phyloP scores from a whole-genome alignment of 1,140 invertebrate species.

The Drosophila kepulauana region DNA sequence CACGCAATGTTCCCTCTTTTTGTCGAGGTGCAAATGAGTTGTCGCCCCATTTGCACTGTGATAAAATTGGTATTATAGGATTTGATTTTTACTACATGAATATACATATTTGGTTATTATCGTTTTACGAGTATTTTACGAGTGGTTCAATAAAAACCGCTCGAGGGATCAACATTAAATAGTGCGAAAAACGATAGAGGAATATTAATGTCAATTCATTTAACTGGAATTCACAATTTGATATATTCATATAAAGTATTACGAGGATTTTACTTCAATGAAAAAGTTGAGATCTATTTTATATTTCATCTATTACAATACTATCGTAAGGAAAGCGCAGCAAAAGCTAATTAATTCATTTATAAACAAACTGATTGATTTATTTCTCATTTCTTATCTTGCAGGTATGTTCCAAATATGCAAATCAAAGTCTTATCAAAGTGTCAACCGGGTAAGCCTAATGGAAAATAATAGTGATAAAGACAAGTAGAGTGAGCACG shows the following conservation, averaged over 20 bases:
- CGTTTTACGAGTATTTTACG: slow-evolving; percentile 19
- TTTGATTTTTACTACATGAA: background rate
- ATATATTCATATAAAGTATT: too few relatives aligned
- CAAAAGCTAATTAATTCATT: slow-evolving; percentile 3
- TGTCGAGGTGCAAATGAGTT: slow-evolving; percentile 37
- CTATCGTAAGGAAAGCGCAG: too few relatives aligned
- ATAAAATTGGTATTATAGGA: slow-evolving; percentile 9
- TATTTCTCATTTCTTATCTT: slow-evolving; percentile 34
- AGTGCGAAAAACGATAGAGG: too few relatives aligned
- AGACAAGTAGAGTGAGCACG: slow-evolving; percentile 9
- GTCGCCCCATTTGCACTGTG: slow-evolving; percentile 23
- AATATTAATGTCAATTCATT: too few relatives aligned
- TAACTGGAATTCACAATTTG: too few relatives aligned
- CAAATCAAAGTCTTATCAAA: slow-evolving; percentile 44
- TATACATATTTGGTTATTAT: background rate
- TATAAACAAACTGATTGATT: slow-evolving; percentile 36
- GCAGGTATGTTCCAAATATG: slow-evolving; percentile 44
- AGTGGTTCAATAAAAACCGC: background rate
- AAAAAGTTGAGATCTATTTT: too few relatives aligned
- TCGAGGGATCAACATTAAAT: slow-evolving; percentile 1
- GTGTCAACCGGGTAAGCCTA: slow-evolving; percentile 57
- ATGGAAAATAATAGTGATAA: background rate
- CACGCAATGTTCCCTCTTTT: slow-evolving; percentile 35
- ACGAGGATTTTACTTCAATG: too few relatives aligned
- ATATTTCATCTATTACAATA: too few relatives aligned